Evolutionary conservation across 1,140 invertebrate genomes (phyloP).

Genomic region (Tribolium madens): DNA sequence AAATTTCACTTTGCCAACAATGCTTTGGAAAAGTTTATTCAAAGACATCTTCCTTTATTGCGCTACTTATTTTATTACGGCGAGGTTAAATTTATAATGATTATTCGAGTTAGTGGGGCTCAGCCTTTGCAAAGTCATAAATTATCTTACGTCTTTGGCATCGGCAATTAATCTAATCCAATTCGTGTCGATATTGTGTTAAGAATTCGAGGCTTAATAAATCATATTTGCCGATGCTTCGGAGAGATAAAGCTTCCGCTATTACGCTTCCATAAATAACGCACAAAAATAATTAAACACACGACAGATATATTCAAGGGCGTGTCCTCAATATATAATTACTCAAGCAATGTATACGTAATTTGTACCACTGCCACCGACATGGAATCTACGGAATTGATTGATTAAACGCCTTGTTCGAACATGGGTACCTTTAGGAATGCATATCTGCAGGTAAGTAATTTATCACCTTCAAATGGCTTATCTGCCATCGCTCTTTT

Average conservation of each 20-base stretch:
- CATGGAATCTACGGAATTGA: background rate
- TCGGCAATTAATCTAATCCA: conserved; percentile 35
- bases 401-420: background rate
- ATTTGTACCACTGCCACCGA: background rate
- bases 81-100: conserved; percentile 36
- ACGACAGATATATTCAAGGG: background rate
- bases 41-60: conserved; percentile 34
- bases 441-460: background rate
- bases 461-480: background rate
- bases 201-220: conserved; percentile 36
- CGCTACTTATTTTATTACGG: conserved; percentile 21
- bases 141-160: conserved; percentile 29
- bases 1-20: conserved; percentile 36
- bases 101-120: conserved; percentile 26
- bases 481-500: background rate
- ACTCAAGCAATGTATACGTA: background rate
- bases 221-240: conserved; percentile 35
- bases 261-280: conserved; percentile 15
- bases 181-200: conserved; percentile 38
- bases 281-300: conserved; percentile 3
- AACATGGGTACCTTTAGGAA: background rate
- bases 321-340: background rate
- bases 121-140: conserved; percentile 31
- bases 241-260: conserved; percentile 18
- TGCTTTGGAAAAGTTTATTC: conserved; percentile 32